Evolutionary conservation across 2,888 invertebrate species (phyloP).

Genomic region (Eilema depressum): DNA sequence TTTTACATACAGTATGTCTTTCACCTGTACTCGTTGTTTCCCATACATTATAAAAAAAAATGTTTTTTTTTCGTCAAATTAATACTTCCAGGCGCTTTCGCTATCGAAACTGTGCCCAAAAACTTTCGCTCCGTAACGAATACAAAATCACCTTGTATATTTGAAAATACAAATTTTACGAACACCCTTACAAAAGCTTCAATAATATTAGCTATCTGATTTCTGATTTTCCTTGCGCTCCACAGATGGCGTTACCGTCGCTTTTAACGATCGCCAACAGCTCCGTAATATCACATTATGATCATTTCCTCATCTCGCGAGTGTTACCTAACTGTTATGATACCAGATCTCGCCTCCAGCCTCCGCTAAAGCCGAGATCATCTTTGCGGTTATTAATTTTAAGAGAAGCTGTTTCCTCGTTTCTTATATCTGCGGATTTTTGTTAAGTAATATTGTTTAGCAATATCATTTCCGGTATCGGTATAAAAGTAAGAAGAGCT

Average conservation of each 20-base stretch:
- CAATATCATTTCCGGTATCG: not conserved
- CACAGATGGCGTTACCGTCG: conserved; percentile 24
- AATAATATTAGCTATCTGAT: not conserved
- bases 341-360: not conserved
- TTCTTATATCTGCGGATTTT: not conserved
- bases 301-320: conserved; percentile 29
- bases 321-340: conserved; percentile 15
- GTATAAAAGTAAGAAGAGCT: not conserved
- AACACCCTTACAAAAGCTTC: not conserved
- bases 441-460: not conserved
- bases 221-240: not conserved
- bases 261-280: conserved; percentile 27
- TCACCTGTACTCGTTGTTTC: no score
- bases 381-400: conserved; percentile 6
- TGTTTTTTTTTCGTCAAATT: no score
- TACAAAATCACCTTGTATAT: no score
- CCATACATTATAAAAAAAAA: no score
- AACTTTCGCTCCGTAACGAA: no score
- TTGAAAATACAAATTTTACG: not conserved
- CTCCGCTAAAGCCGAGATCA: not conserved
- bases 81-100: no score
- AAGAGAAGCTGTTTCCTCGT: not conserved
- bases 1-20: no score
- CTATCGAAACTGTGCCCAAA: no score
- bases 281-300: conserved; percentile 23